Conservation (phyloP, 1,140 invertebrate species). For the Drosophila ohnishii region DNA sequence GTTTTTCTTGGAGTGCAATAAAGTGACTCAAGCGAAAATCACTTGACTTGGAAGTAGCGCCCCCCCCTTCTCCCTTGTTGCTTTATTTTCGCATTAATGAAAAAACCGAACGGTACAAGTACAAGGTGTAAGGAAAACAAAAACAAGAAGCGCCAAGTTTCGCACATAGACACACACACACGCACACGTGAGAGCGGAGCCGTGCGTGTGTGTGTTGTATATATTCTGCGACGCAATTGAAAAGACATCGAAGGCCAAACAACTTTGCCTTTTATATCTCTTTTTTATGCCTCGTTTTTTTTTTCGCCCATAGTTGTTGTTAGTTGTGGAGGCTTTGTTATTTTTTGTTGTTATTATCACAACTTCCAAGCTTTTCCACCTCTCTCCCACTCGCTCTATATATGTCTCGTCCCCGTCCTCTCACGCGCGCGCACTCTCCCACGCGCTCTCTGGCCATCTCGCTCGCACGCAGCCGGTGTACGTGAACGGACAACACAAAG, state of each 20-base stretch:
- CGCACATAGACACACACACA: constrained; percentile 27
- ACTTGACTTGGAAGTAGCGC: constrained; percentile 19
- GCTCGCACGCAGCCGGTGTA: constrained; percentile 50
- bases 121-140: constrained; percentile 51
- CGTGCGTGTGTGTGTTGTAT: constrained; percentile 35
- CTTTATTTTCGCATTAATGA: constrained; percentile 31
- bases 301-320: constrained; percentile 28
- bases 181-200: constrained; percentile 1
- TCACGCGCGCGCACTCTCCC: constrained; percentile 31
- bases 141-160: constrained; percentile 53
- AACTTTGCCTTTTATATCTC: constrained; percentile 70
- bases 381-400: constrained; percentile 5
- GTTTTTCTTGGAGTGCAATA: constrained; percentile 11
- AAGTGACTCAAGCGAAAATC: constrained; percentile 31
- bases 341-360: constrained; percentile 69
- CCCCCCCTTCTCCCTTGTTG: background rate
- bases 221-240: constrained; percentile 80
- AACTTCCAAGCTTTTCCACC: constrained; percentile 47
- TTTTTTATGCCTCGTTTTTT: constrained; percentile 30
- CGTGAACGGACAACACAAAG: constrained; percentile 21
- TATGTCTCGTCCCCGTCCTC: constrained; percentile 4
- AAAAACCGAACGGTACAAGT: constrained; percentile 32
- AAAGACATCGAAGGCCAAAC: constrained; percentile 81
- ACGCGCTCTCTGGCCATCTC: constrained; percentile 20
- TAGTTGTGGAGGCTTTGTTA: constrained; percentile 22